Base-by-base conservation (phyloP, 2,888 invertebrate genomes). In the Microplitis deprimator region DNA sequence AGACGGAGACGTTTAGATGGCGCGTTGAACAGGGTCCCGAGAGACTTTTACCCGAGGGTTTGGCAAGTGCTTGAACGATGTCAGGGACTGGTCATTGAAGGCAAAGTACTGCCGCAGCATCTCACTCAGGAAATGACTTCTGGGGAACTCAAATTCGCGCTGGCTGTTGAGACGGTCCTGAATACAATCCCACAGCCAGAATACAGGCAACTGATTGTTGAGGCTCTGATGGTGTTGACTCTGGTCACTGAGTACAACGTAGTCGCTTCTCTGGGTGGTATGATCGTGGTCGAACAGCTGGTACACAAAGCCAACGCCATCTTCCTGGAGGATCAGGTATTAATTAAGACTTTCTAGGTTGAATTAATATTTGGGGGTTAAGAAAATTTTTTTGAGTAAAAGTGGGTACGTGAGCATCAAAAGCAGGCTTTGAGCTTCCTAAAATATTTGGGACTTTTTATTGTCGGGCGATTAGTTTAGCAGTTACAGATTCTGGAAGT, bases 51-150 rank as follows among this genome's bases (percentile, higher is more conserved):
- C 90, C 95, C 97, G 0, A 92, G 96, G 80, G 97, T 98, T 10
- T 99, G 98, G 98, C 93, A 93, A 50, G 95, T 97, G 68, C 91
- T 97, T 16, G 97, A 97, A 91, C 94, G 93, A 91, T 98, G 98
- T 86, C 96, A 97, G 92, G 98, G 98, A 1, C 91, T 99, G 74
- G 94, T 96, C 7, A 97, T 99, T 81, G 97, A 98, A 89, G 97
- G 96, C 1, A 95, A 96, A 88, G 92, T 97, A 39, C 91, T 99
- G 29, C 96, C 96, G 75, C 97, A 97, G 86, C 96, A 96, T 90
- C 91, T 99, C 73, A 99, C 98, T 0, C 97, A 97, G 91, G 99
- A 99, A 93, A 99, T 99, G 99, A 99, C 99, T 0, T 94, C 98
- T 0, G 98, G 98, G 64, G 99, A 99, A 91, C 91, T 99, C 84